phyloP scores from a whole-genome alignment of 2,888 invertebrate genomes.

The Andrena trimmerana region DNA sequence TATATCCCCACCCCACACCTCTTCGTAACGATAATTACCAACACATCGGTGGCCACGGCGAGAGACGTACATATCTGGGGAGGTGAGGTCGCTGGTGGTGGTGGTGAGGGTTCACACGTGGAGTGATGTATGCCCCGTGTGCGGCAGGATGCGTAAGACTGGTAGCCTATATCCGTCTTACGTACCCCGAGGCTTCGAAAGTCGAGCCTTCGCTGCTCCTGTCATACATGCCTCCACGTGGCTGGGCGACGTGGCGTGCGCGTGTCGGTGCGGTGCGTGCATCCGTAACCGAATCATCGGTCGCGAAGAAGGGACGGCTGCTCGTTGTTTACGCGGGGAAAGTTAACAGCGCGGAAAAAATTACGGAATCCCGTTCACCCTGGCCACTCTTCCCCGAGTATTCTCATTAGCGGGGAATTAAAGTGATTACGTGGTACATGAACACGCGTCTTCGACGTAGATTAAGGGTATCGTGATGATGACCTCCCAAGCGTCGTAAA shows the following conservation, averaged over 20 bases:
- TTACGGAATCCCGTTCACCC: slow-evolving; percentile 14
- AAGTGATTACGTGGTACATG: slow-evolving; percentile 24
- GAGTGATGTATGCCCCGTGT: slow-evolving; percentile 77
- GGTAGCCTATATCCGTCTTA: slow-evolving; percentile 78
- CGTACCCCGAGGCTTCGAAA: slow-evolving; percentile 73
- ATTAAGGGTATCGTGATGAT: background rate
- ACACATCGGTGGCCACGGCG: slow-evolving; percentile 59
- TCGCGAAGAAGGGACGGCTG: background rate
- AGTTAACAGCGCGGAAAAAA: slow-evolving; percentile 4
- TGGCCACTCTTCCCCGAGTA: background rate
- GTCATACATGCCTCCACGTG: slow-evolving; percentile 59
- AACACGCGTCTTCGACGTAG: background rate
- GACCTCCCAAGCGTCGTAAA: background rate
- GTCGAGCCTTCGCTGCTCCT: slow-evolving; percentile 68
- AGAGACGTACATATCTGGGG: slow-evolving; percentile 31
- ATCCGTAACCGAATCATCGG: slow-evolving; percentile 6
- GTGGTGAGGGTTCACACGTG: slow-evolving; percentile 71
- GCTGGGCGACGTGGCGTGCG: slow-evolving; percentile 4
- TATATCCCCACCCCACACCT: slow-evolving; percentile 50
- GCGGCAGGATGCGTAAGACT: slow-evolving; percentile 78
- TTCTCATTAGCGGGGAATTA: slow-evolving; percentile 27
- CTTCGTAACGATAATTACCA: slow-evolving; percentile 78
- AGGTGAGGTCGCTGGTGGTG: slow-evolving; percentile 47
- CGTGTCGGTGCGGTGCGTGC: background rate
- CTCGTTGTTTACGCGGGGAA: slow-evolving; percentile 12